Evolutionary conservation across 2,888 invertebrate species (phyloP).

Genomic region (Campoplex nolae): DNA sequence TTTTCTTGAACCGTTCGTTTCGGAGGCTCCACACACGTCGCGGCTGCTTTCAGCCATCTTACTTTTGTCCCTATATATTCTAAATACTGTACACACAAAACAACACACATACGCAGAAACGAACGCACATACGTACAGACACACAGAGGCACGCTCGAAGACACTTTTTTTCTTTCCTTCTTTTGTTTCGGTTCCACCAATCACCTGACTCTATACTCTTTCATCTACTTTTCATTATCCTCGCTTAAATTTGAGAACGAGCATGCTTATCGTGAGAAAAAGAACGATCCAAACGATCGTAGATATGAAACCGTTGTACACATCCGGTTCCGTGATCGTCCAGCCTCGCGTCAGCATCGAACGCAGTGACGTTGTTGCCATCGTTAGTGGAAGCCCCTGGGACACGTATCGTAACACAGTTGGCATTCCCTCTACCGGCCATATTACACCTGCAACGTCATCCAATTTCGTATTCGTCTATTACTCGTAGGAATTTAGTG

Average conservation of each 20-base stretch:
- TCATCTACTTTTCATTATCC: constrained; percentile 86
- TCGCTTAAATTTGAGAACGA: constrained; percentile 92
- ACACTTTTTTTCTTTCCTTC: neutral
- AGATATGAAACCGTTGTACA: constrained; percentile 95
- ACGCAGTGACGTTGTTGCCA: constrained; percentile 96
- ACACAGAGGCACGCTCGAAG: neutral
- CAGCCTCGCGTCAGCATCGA: constrained; percentile 95
- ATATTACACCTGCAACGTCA: constrained; percentile 91
- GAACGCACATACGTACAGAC: neutral
- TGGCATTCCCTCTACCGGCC: constrained; percentile 99
- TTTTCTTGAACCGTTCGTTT: neutral
- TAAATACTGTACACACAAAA: constrained; percentile 57
- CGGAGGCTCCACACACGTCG: neutral
- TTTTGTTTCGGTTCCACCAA: neutral
- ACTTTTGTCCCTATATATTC: neutral
- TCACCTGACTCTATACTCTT: neutral
- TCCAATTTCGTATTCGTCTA: neutral
- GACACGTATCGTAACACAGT: constrained; percentile 93
- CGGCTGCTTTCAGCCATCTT: neutral
- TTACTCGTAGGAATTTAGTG: neutral
- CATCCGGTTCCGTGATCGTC: constrained; percentile 92
- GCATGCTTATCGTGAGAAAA: constrained; percentile 92
- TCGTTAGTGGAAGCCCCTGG: constrained; percentile 93
- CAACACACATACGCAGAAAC: constrained; percentile 1
- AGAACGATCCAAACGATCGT: constrained; percentile 94